These are phyloP conservation scores for Andricus curvator DNA, from an alignment of 2,888 invertebrate genomes.

Conservation along the genomic window DNA sequence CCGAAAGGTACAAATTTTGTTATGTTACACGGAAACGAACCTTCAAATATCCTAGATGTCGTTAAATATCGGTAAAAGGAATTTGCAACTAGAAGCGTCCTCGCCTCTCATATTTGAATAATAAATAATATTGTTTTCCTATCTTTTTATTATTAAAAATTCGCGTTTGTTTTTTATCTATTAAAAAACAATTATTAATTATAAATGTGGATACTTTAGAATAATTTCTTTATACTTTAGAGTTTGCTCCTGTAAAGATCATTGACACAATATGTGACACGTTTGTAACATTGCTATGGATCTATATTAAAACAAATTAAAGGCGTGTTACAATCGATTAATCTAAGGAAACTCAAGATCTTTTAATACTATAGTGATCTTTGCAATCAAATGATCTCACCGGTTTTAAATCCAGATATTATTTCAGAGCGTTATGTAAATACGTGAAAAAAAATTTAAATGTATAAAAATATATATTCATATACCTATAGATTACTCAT, in stretches of 20 bases:
- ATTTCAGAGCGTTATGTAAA: not conserved
- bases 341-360: not conserved
- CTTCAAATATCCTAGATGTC: too few species aligned
- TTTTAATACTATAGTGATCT: constrained; percentile 4
- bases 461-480: not conserved
- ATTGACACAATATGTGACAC: not conserved
- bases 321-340: not conserved
- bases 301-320: not conserved
- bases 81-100: too few species aligned
- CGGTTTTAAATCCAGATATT: constrained; percentile 5
- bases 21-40: too few species aligned
- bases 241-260: too few species aligned
- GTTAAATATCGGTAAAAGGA: too few species aligned
- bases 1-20: too few species aligned
- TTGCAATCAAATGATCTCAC: not conserved
- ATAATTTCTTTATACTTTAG: not conserved
- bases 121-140: too few species aligned
- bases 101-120: too few species aligned
- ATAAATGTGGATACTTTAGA: too few species aligned
- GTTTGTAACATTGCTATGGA: not conserved
- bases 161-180: too few species aligned
- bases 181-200: too few species aligned
- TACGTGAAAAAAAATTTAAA: not conserved
- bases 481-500: not conserved
- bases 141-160: too few species aligned